Base-by-base conservation (phyloP, 2,888 invertebrate genomes). In the Ptychoptera albimana region DNA sequence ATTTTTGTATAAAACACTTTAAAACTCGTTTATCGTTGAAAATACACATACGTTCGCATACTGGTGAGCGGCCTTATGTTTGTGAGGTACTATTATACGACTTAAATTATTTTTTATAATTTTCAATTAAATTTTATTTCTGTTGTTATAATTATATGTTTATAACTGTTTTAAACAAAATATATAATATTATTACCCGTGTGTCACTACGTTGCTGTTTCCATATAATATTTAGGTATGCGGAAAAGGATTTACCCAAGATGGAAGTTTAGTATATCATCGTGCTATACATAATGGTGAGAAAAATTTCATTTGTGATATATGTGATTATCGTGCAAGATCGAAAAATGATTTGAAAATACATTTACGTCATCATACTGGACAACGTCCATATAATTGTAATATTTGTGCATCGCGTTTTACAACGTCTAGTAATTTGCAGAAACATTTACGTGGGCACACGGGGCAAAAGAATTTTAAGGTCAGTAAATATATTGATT, bases 31-130 rank as follows among this genome's bases (percentile, higher is more conserved):
- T 47, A 7, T 45, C 49, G 6, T 37, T 51, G 8, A 45, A 44
- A 29, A 46, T 51, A 30, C 51, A 51, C 13, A 47, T 51, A 45
- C 39, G 50, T 16, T 46, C 48, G 13, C 51, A 51, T 32, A 50
- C 51, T n/a, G 50, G 50, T 5, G 51, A 51, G 47, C 43, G 51
- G 6, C 51, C 51, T 2, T 51, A 50, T 16, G 48, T 48, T 14
- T 51, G 51, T 43, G 50, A 49, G 42, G 51, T 50, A 45, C 34
- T 10, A n/a, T 11, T 32, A 14, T 16, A 8, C 36, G 37, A 6
- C 12, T 37, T 4, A 12, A 8, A 6, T 13, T 9, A 37, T 10
- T 15, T 37, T 9, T 3, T 12, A n/a, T 37, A n/a, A 15, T 6
- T 9, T 9, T 13, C 12, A 37, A 15, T 15, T 6, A 15, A 6